Percentiles rank a stretch among this genome's conserved stretches.
Conservation (phyloP, 2,113 vertebrate species). For the Macquaria australasica region DNA sequence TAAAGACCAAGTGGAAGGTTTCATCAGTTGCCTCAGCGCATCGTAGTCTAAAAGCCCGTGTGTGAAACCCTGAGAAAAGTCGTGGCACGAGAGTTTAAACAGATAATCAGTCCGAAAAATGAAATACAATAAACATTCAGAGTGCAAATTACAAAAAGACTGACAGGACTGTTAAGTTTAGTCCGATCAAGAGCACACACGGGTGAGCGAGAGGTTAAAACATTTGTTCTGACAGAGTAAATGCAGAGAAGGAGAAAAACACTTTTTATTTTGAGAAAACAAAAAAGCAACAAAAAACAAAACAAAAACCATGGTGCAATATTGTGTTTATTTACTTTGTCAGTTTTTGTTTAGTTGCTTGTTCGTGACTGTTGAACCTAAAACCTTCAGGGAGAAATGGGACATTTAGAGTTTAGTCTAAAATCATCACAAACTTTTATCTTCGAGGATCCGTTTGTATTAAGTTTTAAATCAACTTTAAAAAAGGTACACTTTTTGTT, state of each 20-base stretch:
- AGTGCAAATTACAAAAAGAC: constrained; percentile 49
- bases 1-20: neutral
- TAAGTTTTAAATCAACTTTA: neutral
- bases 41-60: constrained; percentile 25
- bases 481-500: too few species aligned
- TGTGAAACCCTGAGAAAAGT: constrained; percentile 49
- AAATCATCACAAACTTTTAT: neutral
- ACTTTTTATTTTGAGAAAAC: neutral
- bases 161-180: neutral
- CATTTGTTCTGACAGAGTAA: neutral
- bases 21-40: constrained; percentile 36
- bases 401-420: neutral
- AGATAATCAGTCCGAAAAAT: neutral
- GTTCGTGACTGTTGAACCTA: neutral
- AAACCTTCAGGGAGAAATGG: neutral
- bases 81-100: constrained; percentile 4
- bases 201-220: neutral
- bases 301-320: neutral
- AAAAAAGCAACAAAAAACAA: neutral
- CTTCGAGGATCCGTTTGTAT: neutral
- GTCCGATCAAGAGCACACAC: neutral
- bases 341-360: constrained; percentile 1
- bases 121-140: constrained; percentile 8
- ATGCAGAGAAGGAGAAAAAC: neutral
- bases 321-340: neutral